These are phyloP conservation scores for Mustelus asterias DNA, from an alignment of 2,113 vertebrate species.

Conservation along the genomic window DNA sequence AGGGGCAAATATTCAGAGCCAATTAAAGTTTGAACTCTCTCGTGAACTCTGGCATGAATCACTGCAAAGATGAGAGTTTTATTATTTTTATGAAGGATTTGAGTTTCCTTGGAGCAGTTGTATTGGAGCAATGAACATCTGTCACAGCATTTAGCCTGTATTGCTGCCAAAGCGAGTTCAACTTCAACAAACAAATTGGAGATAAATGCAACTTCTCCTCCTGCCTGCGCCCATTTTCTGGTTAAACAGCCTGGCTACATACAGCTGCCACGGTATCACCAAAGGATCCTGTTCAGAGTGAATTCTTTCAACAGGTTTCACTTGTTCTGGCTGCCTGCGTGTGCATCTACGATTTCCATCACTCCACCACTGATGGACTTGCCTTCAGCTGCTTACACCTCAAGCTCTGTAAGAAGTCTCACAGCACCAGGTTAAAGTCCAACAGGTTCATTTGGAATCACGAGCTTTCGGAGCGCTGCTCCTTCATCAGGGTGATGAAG, in stretches of 20 bases:
- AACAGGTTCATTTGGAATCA: no score
- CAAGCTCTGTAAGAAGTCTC: neutral
- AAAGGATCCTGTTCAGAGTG: neutral
- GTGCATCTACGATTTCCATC: neutral
- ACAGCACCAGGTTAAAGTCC: no score
- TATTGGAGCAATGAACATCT: neutral
- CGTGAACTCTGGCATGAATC: neutral
- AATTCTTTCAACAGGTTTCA: neutral
- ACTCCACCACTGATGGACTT: neutral
- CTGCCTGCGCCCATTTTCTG: neutral
- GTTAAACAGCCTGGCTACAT: neutral
- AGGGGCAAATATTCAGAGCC: neutral
- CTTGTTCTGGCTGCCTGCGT: neutral
- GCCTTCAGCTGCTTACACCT: neutral
- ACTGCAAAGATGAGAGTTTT: neutral
- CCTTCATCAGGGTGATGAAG: no score
- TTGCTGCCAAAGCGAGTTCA: constrained; percentile 13
- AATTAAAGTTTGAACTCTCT: neutral
- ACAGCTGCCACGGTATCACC: neutral
- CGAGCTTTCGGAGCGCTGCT: no score
- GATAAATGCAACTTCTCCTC: neutral
- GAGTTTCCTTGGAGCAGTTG: constrained; percentile 1
- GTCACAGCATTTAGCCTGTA: neutral
- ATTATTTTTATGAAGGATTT: neutral
- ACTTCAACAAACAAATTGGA: neutral